These are phyloP conservation scores for Meloidogyne exigua DNA, from an alignment of 1,140 invertebrate species.

Conservation along the genomic window DNA sequence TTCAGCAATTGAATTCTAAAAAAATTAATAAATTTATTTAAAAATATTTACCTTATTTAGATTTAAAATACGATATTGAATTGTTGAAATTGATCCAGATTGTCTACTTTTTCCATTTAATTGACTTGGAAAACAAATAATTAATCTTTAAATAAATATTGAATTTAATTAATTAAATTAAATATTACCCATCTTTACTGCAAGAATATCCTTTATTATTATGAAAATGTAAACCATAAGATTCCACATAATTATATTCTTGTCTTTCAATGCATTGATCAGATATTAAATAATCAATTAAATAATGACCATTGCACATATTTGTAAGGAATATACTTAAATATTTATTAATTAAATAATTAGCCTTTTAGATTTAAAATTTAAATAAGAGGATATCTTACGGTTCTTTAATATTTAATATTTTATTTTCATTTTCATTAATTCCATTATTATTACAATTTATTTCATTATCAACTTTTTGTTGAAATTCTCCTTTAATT, in stretches of 20 bases:
- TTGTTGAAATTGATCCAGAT: background rate
- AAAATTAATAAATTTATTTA: background rate
- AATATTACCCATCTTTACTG: background rate
- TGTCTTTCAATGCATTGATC: background rate
- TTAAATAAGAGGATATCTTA: too few relatives aligned
- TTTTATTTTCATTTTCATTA: background rate
- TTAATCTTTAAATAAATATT: background rate
- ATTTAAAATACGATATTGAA: slow-evolving; percentile 3
- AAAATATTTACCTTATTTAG: background rate
- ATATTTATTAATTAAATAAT: too few relatives aligned
- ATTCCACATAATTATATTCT: background rate
- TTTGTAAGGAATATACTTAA: background rate
- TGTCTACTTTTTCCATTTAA: background rate
- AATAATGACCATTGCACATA: background rate
- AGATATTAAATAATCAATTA: slow-evolving; percentile 5
- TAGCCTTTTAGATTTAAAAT: too few relatives aligned
- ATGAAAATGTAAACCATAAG: background rate
- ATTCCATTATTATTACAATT: background rate
- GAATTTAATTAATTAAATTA: background rate
- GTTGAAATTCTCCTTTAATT: background rate
- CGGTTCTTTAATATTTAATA: background rate
- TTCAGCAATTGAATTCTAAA: background rate
- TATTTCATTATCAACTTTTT: background rate
- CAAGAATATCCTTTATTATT: background rate
- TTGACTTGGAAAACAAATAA: background rate